Conservation (phyloP, 2,797 vertebrate genomes). For the Spea hammondii region DNA sequence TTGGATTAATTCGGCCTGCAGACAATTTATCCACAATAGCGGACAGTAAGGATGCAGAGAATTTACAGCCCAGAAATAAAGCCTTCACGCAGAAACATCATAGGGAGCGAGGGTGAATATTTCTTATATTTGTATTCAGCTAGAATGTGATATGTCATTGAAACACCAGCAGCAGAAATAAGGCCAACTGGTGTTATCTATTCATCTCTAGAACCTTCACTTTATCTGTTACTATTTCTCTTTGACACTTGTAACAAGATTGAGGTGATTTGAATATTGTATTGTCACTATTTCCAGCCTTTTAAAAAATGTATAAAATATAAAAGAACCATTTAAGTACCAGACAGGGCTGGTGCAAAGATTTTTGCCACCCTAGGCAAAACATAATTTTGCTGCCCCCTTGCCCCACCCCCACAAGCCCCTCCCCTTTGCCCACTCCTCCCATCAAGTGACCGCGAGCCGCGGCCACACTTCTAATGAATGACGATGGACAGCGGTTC, state of each 20-base stretch:
- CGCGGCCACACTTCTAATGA: too few species aligned
- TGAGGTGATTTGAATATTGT: not conserved
- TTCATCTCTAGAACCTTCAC: not conserved
- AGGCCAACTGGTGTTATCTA: not conserved
- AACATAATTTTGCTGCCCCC: too few species aligned
- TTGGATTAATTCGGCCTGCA: slow-evolving; percentile 3
- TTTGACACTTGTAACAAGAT: not conserved
- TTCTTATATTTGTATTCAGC: not conserved
- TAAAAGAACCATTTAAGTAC: too few species aligned
- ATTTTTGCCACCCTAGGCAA: too few species aligned
- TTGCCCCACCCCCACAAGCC: too few species aligned
- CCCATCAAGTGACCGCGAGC: too few species aligned
- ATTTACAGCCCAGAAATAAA: slow-evolving; percentile 40
- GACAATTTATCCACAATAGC: not conserved
- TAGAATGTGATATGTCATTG: slow-evolving; percentile 13
- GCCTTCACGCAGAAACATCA: slow-evolving; percentile 21
- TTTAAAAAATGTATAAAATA: too few species aligned
- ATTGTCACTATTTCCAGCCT: too few species aligned
- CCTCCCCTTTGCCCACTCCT: too few species aligned
- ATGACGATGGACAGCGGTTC: too few species aligned
- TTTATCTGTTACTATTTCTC: not conserved
- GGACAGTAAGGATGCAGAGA: slow-evolving; percentile 4
- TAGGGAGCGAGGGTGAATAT: slow-evolving; percentile 15
- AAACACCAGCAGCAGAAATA: not conserved
- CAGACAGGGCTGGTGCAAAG: too few species aligned